Evolutionary conservation across 2,888 invertebrate species (phyloP), one percentile per base, ranked within the genome.

Genomic region (Exephanes ischioxanthus): DNA sequence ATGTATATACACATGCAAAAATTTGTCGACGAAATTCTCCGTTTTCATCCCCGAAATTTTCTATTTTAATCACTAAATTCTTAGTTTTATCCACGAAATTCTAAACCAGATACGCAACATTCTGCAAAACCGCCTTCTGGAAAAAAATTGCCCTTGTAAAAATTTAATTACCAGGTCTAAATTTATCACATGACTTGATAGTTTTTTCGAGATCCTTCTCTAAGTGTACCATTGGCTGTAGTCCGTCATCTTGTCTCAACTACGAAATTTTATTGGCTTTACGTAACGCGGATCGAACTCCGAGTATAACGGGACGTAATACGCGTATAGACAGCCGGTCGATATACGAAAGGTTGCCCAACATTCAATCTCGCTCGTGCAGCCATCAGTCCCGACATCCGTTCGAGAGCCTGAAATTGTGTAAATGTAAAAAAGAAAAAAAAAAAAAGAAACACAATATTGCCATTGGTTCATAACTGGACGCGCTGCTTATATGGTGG

Each of bases 291-390:
- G 22, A 33, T 33, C 33, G 26, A 81, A 53, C n/a, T n/a, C 19
- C 16, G 9, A 53, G 45, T 55, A 70, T 61, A 71, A 80, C 22
- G 66, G 55, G 30, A 67, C 41, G 11, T 55, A 55, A 41, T 72
- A 58, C 72, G 67, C 30, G 16, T 33, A 48, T 16, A 73, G 26
- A 66, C 14, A 41, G 53, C 66, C 16, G 55, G 53, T 80, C 72
- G 55, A 66, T 80, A 53, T 51, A 63, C 48, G n/a, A 61, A 30
- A 6, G 80, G 73, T 80, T 80, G 41, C 72, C 30, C 41, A 80
- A 80, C 58, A 66, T 73, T 55, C 73, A 73, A 73, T 80, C 41
- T 73, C 80, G 14, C 55, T 80, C 66, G 66, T 33, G 53, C 26
- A 55, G 58, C 53, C 71, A 53, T 80, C 63, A 53, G 55, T 68